Evolutionary conservation across 2,888 invertebrate genomes (phyloP), one percentile per base, ranked within the genome.

Genomic region (Isoperla grammatica): DNA sequence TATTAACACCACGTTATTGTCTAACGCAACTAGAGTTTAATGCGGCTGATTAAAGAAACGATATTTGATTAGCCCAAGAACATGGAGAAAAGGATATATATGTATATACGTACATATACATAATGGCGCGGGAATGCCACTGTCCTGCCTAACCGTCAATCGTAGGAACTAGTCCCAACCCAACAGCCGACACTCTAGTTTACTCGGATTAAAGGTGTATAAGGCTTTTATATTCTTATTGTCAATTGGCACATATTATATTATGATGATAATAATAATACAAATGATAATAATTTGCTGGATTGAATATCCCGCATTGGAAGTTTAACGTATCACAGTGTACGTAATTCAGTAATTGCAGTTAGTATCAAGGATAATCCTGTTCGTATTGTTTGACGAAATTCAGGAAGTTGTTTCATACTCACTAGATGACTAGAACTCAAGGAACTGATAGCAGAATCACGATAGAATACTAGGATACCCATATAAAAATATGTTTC

Each of bases 161-260:
- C 29, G 29, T 29, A 29, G n/a, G n/a, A n/a, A n/a, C n/a, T n/a
- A n/a, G n/a, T n/a, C n/a, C n/a, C n/a, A n/a, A n/a, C n/a, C n/a
- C n/a, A n/a, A n/a, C n/a, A n/a, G 29, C 29, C 29, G 29, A 6
- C n/a, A 6, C 29, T 29, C 29, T 29, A 29, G 29, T 46, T 46
- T 46, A 20, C n/a, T 20, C 46, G 22, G 46, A 46, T 19, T 46
- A 22, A 46, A 46, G 46, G 46, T 46, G 22, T 46, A 46, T 46
- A 46, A 46, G 46, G 46, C 46, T 13, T 46, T 46, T 22, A 17
- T 20, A 46, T 46, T 57, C 46, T 57, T 57, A 57, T 57, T 57
- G 56, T 57, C 56, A 20, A 46, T 57, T 57, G 43, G 56, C 56
- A 57, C 46, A 46, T 17, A 12, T 57, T 29, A 6, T 29, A 29